Percentiles rank a stretch among this genome's conserved stretches.
phyloP scores from a whole-genome alignment of 2,113 vertebrate genomes.

The Saiga tatarica region DNA sequence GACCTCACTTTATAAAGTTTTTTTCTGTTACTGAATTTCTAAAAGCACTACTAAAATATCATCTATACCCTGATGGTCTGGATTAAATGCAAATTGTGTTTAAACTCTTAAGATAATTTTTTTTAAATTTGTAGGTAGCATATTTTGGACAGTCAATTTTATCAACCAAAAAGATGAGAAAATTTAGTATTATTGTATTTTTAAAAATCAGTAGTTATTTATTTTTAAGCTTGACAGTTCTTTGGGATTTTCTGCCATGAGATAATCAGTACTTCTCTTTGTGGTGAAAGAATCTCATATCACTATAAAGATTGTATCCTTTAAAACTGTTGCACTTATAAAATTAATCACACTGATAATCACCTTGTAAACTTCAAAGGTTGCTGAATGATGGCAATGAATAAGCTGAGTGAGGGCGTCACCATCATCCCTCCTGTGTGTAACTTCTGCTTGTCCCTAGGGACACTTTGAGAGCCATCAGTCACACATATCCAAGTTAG shows the following conservation, averaged over 20 bases:
- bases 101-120: not conserved
- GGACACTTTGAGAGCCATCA: not conserved
- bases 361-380: not conserved
- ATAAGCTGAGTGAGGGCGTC: not conserved
- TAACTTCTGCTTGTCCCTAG: not conserved
- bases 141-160: not conserved
- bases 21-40: not conserved
- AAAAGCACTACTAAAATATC: not conserved
- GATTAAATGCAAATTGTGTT: not conserved
- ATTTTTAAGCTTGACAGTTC: not conserved
- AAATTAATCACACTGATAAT: not conserved
- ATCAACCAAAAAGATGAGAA: not conserved
- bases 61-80: not conserved
- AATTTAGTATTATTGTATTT: not conserved
- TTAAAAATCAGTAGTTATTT: not conserved
- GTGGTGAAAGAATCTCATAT: not conserved
- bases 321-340: not conserved
- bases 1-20: not conserved
- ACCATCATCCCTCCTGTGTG: fast-evolving
- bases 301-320: not conserved
- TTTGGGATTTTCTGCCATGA: not conserved
- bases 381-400: not conserved
- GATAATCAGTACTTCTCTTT: not conserved
- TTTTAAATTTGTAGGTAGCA: not conserved
- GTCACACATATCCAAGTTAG: not conserved